A percentile compares a stretch with the other conserved stretches of the same genome.
Conservation (phyloP, 2,888 invertebrate species). For the Pyrrhia umbra region DNA sequence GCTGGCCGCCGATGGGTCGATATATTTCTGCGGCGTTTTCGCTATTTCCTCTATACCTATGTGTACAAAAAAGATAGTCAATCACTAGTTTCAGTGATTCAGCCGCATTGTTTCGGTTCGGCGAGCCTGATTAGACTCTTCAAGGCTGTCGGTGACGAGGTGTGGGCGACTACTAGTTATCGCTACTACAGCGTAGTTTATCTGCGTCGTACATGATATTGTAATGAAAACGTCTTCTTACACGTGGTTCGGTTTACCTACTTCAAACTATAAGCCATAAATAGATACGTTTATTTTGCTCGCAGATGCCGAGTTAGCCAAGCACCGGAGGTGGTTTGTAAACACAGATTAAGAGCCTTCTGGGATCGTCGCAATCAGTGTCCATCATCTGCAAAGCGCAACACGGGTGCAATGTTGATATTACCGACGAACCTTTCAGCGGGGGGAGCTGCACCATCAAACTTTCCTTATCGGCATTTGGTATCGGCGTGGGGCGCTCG, state of each 20-base stretch:
- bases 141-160: constrained; percentile 68
- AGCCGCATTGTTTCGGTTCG: constrained; percentile 66
- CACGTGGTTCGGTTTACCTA: constrained; percentile 40
- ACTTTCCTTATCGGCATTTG: constrained; percentile 82
- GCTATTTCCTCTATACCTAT: constrained; percentile 70
- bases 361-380: constrained; percentile 36
- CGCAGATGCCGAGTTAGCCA: constrained; percentile 64
- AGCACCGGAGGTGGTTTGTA: constrained; percentile 69
- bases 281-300: constrained; percentile 70
- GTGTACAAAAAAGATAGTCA: constrained; percentile 50
- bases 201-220: constrained; percentile 34
- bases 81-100: constrained; percentile 63
- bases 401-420: constrained; percentile 40
- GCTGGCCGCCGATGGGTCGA: constrained; percentile 82
- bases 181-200: constrained; percentile 52
- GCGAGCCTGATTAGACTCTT: constrained; percentile 60
- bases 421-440: constrained; percentile 87
- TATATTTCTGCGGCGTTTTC: constrained; percentile 87
- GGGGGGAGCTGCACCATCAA: constrained; percentile 88
- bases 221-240: constrained; percentile 23
- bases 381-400: constrained; percentile 40
- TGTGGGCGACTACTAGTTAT: constrained; percentile 64
- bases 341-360: constrained; percentile 62
- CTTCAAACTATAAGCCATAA: constrained; percentile 64
- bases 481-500: constrained; percentile 75